These are phyloP conservation scores for Babylonia areolata DNA, from an alignment of 1,140 invertebrate genomes.

Conservation along the genomic window DNA sequence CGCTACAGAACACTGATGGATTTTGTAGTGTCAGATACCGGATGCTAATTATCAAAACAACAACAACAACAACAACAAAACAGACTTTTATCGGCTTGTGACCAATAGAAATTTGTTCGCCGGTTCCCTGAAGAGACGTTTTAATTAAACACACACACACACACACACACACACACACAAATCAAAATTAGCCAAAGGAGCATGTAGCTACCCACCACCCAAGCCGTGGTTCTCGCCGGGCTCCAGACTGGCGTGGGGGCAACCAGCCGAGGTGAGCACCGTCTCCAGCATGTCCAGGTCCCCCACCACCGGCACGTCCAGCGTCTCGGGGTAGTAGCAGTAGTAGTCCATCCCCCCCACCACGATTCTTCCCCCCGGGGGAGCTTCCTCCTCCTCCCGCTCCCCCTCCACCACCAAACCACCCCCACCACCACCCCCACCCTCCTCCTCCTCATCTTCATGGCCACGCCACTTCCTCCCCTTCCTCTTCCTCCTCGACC, in stretches of 20 bases:
- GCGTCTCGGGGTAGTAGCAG: no score
- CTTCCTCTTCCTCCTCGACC: background rate
- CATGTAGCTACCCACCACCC: background rate
- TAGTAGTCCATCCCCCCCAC: conserved; percentile 12
- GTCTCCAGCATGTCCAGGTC: conserved; percentile 24
- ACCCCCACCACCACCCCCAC: no score
- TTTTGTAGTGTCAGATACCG: no score
- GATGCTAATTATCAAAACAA: no score
- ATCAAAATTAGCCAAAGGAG: background rate
- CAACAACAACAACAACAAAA: no score
- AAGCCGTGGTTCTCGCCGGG: conserved; percentile 2
- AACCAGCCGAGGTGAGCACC: conserved; percentile 4
- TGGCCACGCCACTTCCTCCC: background rate
- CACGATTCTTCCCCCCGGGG: background rate
- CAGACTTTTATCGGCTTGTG: no score
- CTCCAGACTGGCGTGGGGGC: background rate
- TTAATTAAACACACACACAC: background rate
- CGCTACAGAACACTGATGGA: no score
- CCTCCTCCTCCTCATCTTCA: no score
- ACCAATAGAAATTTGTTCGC: no score
- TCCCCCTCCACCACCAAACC: no score
- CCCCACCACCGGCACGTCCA: conserved; percentile 13
- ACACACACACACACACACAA: background rate
- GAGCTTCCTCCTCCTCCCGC: no score
- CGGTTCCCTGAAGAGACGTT: no score